Evolutionary conservation across 2,797 vertebrate genomes (phyloP).

Genomic region (Urophycis tenuis): DNA sequence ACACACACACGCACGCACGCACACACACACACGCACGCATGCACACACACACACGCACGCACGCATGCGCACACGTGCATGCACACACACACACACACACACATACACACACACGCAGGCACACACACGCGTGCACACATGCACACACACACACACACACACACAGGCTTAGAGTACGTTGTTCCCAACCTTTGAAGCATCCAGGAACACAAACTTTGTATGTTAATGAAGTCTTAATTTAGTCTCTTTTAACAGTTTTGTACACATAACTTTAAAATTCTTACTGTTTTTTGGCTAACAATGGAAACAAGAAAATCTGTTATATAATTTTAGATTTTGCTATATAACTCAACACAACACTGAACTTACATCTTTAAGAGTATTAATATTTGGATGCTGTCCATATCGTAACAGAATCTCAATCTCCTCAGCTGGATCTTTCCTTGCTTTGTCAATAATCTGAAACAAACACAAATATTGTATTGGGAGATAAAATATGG

Average conservation of each 20-base stretch:
- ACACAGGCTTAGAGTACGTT: not conserved
- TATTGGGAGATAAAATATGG: not conserved
- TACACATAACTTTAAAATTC: too few relatives aligned
- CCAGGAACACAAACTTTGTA: not conserved
- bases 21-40: too few relatives aligned
- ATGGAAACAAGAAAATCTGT: too few relatives aligned
- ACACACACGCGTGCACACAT: not conserved
- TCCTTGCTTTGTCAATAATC: constrained; percentile 89
- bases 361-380: constrained; percentile 87
- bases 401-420: constrained; percentile 94
- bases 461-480: constrained; percentile 48
- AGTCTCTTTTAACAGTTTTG: not conserved
- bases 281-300: too few relatives aligned
- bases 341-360: not conserved
- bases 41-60: constrained; percentile 10
- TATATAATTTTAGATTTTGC: too few relatives aligned
- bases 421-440: constrained; percentile 94
- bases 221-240: not conserved
- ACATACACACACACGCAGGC: not conserved
- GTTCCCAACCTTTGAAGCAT: not conserved
- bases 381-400: constrained; percentile 94
- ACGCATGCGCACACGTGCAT: not conserved
- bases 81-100: constrained; percentile 8
- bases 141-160: not conserved
- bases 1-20: constrained; percentile 7